A percentile compares a stretch with the other conserved stretches of the same genome.
phyloP scores from a whole-genome alignment of 2,888 invertebrate species.

The Nesidiocoris tenuis region DNA sequence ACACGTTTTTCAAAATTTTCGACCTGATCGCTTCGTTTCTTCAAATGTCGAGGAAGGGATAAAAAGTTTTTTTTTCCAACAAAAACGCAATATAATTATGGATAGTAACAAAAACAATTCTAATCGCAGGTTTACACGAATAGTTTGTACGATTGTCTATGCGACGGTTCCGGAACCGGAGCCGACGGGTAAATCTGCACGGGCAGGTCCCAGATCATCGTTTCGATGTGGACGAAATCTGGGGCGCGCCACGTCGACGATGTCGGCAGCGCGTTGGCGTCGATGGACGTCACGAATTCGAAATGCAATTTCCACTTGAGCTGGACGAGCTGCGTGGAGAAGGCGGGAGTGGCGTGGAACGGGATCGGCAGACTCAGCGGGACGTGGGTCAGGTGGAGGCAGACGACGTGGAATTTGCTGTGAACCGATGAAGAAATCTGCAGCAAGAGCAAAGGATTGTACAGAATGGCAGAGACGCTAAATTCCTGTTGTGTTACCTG shows the following conservation, averaged over 20 bases:
- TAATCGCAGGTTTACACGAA: neutral
- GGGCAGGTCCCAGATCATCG: slow-evolving; percentile 98
- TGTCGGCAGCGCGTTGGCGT: slow-evolving; percentile 65
- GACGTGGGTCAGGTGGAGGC: slow-evolving; percentile 81
- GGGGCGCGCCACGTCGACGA: slow-evolving; percentile 79
- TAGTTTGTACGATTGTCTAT: slow-evolving; percentile 49
- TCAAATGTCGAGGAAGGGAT: too few relatives aligned
- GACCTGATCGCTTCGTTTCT: too few relatives aligned
- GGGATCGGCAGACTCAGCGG: slow-evolving; percentile 92
- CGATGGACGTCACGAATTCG: slow-evolving; percentile 87
- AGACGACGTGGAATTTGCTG: slow-evolving; percentile 89
- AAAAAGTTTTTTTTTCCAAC: too few relatives aligned
- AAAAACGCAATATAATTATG: too few relatives aligned
- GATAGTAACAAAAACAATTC: too few relatives aligned
- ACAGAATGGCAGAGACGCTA: too few relatives aligned
- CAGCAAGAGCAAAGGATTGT: too few relatives aligned
- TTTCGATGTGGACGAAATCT: slow-evolving; percentile 84
- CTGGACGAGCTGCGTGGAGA: slow-evolving; percentile 72
- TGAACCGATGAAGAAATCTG: neutral
- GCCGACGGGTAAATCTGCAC: slow-evolving; percentile 90
- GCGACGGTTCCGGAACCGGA: slow-evolving; percentile 74
- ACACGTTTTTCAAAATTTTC: too few relatives aligned
- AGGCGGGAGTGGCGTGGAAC: slow-evolving; percentile 92
- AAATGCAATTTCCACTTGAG: slow-evolving; percentile 88
- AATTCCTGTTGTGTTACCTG: slow-evolving; percentile 42